Percentiles rank a stretch among this genome's conserved stretches.
Conservation (phyloP, 2,797 vertebrate species). For the Thaleichthys pacificus region DNA sequence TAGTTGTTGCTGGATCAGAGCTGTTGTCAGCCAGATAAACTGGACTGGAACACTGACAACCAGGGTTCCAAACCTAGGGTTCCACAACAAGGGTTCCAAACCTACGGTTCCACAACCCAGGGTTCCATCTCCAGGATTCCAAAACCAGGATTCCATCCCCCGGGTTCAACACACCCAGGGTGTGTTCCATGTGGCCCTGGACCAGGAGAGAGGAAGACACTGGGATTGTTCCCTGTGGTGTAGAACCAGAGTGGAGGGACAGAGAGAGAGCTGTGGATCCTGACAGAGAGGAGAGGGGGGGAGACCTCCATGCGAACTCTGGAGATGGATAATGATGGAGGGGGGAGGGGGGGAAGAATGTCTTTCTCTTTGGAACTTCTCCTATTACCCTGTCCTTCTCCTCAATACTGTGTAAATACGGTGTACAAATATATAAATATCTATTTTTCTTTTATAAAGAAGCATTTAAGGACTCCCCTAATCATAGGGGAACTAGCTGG, state of each 20-base stretch:
- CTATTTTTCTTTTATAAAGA: constrained; percentile 85
- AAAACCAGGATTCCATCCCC: not conserved
- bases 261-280: not conserved
- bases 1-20: constrained; percentile 38
- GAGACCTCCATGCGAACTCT: constrained; percentile 40
- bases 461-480: constrained; percentile 78
- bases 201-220: constrained; percentile 13
- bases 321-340: constrained; percentile 37
- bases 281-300: constrained; percentile 32
- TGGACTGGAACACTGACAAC: constrained; percentile 10
- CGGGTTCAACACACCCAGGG: constrained; percentile 28
- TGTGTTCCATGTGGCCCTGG: constrained; percentile 28
- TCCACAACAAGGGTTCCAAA: not conserved
- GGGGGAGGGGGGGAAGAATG: constrained; percentile 31
- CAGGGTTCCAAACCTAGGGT: not conserved
- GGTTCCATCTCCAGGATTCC: not conserved
- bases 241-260: constrained; percentile 13
- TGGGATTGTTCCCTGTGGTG: constrained; percentile 2
- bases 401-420: constrained; percentile 66
- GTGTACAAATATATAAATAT: constrained; percentile 74
- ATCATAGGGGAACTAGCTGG: constrained; percentile 63
- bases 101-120: constrained; percentile 19
- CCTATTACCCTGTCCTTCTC: constrained; percentile 61
- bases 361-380: constrained; percentile 64
- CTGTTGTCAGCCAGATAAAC: constrained; percentile 23